Evolutionary conservation across 2,113 vertebrate genomes (phyloP).

Genomic region (Zapornia atra): DNA sequence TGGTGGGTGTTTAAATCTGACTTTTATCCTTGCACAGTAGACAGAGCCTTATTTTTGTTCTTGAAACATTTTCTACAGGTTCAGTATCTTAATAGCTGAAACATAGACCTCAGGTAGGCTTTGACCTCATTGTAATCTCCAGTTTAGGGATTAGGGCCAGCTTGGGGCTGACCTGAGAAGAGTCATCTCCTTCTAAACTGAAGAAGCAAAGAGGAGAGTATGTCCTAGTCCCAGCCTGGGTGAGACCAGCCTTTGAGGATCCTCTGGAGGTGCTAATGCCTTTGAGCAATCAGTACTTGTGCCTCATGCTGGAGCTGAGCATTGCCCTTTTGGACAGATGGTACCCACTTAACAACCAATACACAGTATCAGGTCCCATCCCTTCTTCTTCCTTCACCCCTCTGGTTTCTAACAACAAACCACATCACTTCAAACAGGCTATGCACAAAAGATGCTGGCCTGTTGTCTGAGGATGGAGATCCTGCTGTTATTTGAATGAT

Average conservation of each 20-base stretch:
- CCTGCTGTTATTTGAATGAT: not conserved
- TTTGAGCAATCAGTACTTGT: not conserved
- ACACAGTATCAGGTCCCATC: not conserved
- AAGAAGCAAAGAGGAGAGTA: not conserved
- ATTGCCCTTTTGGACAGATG: not conserved
- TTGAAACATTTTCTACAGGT: not conserved
- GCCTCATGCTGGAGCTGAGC: not conserved
- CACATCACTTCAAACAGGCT: not conserved
- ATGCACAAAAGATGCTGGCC: not conserved
- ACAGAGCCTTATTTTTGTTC: not conserved
- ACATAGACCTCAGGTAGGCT: not conserved
- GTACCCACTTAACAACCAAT: not conserved
- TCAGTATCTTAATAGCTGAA: not conserved
- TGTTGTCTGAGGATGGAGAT: not conserved
- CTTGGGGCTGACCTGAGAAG: not conserved
- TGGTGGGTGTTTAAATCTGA: no score
- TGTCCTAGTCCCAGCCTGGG: not conserved
- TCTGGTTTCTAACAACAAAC: not conserved
- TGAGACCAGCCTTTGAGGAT: not conserved
- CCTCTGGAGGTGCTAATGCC: not conserved
- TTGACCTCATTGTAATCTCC: not conserved
- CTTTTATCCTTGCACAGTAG: not conserved
- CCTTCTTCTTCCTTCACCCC: not conserved
- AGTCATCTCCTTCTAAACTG: not conserved
- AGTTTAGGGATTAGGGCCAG: not conserved